Base-by-base conservation (phyloP, 1,140 invertebrate species). In the Myzus persicae region DNA sequence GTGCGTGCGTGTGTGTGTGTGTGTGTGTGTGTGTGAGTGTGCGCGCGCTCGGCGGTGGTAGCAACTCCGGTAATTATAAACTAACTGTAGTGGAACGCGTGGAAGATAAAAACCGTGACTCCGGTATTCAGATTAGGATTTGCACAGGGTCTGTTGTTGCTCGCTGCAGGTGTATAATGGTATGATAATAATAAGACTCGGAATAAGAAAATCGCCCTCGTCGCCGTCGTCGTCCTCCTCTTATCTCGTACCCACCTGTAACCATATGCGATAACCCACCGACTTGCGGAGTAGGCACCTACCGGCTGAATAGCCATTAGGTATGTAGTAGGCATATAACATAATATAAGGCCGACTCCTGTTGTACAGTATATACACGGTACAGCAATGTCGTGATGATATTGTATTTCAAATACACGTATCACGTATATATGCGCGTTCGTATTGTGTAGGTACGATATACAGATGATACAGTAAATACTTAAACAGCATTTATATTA, bases 51-150 rank as follows among this genome's bases (percentile, higher is more conserved):
- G 14, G 59, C 38, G 22, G 42, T 48, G 46, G 87, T 82, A 92
- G 91, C 91, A 20, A 92, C 40, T 92, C 91, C 9, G 76, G 67
- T 92, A 92, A 92, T 92, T 92, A 92, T 92, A 48, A 92, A 51
- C 42, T 92, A 46, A 92, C 91, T 92, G 59, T 81, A 82, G 31
- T 91, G 76, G 91, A 92, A 92, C 42, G 26, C 22, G 26, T 40
- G 22, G 51, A 59, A 51, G 48, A 59, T 59, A 82, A 92, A 92
- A 92, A 92, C 91, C 91, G 91, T 92, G 91, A 92, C 91, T 48
- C 22, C 40, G 59, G 42, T 92, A 89, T 89, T 89, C 48, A 89
- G 88, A 89, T 89, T 89, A 89, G 88, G 88, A 89, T 54, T 54
- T 40, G 46, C 36, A 26, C 46, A 5, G 36, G 44, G 88, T 54